Evolutionary conservation across 2,797 vertebrate genomes (phyloP).

Genomic region (Sebastes alutus): DNA sequence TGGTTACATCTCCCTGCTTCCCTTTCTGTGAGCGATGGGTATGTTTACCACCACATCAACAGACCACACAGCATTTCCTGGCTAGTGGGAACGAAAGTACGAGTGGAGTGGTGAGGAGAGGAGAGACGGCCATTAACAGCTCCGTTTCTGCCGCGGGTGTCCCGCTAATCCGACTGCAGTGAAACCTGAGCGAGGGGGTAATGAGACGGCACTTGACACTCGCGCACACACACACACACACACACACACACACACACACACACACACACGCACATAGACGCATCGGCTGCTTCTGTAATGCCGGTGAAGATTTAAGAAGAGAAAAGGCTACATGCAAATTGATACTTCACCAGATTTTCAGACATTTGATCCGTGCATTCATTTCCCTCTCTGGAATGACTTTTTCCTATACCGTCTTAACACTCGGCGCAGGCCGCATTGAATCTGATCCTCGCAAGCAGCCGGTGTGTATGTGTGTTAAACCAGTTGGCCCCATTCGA

Average conservation of each 20-base stretch:
- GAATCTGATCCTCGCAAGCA: conserved; percentile 49
- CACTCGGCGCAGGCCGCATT: conserved; percentile 11
- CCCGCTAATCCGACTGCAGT: conserved; percentile 73
- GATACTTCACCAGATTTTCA: conserved; percentile 59
- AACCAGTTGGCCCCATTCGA: conserved; percentile 66
- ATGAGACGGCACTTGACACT: conserved; percentile 74
- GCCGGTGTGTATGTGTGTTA: conserved; percentile 53
- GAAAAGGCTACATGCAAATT: conserved; percentile 65
- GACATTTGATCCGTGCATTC: conserved; percentile 58
- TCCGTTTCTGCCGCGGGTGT: conserved; percentile 58
- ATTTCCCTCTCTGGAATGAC: conserved; percentile 47
- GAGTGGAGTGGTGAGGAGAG: conserved; percentile 9
- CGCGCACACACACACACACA: not conserved
- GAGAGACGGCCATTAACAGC: conserved; percentile 54
- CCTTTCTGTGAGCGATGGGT: conserved; percentile 32
- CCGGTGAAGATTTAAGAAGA: conserved; percentile 45
- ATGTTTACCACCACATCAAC: conserved; percentile 52
- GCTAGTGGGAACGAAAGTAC: conserved; percentile 31
- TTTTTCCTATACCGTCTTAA: conserved; percentile 47
- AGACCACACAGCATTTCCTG: conserved; percentile 51
- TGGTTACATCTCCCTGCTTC: conserved; percentile 35
- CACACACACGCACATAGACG: conserved; percentile 40
- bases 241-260: no score
- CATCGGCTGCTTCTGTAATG: conserved; percentile 47
- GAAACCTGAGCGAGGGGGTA: conserved; percentile 76